Percentiles rank a stretch among this genome's conserved stretches.
Evolutionary conservation across 2,797 vertebrate species (phyloP).

Genomic region (Anabacerthia variegaticeps): DNA sequence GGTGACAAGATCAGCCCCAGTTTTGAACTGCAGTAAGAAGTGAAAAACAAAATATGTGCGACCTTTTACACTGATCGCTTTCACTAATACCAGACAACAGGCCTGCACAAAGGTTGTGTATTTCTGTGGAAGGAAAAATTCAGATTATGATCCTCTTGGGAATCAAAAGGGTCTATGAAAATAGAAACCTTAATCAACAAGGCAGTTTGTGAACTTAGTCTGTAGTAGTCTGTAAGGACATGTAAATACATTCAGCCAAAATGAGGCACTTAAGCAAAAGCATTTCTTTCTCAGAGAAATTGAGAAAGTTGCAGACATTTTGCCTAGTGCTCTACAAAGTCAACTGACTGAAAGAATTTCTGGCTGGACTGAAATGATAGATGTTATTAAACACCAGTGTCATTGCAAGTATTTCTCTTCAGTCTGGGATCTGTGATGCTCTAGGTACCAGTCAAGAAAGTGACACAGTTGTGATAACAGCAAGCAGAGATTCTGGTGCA

Average conservation of each 20-base stretch:
- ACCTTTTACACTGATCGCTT: background rate
- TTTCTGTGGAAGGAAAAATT: background rate
- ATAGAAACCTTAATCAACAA: background rate
- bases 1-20: background rate
- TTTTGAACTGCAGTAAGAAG: background rate
- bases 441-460: background rate
- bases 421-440: background rate
- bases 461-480: background rate
- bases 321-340: background rate
- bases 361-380: background rate
- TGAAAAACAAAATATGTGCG: background rate
- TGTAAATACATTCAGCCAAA: slow-evolving; percentile 3
- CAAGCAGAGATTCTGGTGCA: background rate
- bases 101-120: background rate
- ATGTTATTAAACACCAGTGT: background rate
- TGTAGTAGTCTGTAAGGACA: background rate
- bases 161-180: background rate
- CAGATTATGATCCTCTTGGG: background rate
- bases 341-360: background rate
- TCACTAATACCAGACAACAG: background rate
- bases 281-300: background rate
- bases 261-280: background rate
- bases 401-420: background rate
- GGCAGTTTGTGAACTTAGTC: background rate
- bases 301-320: background rate